These are phyloP conservation scores for Drosophila austrosaltans DNA, from an alignment of 2,888 invertebrate genomes.

Conservation along the genomic window DNA sequence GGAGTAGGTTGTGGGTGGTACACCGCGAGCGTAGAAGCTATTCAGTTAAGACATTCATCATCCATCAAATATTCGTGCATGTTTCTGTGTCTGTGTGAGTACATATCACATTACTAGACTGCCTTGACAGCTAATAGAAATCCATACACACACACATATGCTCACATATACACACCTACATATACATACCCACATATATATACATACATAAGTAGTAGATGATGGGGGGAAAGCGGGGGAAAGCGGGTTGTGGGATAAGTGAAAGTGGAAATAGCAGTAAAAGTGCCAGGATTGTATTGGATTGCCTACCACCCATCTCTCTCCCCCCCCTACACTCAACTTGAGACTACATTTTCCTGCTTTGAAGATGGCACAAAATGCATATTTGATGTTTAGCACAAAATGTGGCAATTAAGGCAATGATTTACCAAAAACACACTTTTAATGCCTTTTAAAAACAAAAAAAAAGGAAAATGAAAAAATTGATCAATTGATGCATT, in stretches of 20 bases:
- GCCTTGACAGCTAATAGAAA: slow-evolving; percentile 14
- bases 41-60: slow-evolving; percentile 25
- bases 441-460: background rate
- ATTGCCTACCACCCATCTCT: background rate
- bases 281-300: slow-evolving; percentile 8
- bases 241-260: background rate
- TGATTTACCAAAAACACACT: background rate
- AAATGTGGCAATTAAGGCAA: slow-evolving; percentile 3
- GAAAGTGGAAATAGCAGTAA: slow-evolving; percentile 5
- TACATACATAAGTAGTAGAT: background rate
- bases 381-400: slow-evolving; percentile 9
- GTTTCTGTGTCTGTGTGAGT: slow-evolving; percentile 1
- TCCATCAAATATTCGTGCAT: slow-evolving; percentile 38
- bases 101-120: slow-evolving; percentile 5
- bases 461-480: background rate
- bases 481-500: background rate
- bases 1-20: background rate
- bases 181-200: background rate
- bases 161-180: background rate
- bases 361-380: slow-evolving; percentile 15
- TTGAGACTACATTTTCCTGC: slow-evolving; percentile 8
- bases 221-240: background rate
- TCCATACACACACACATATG: background rate
- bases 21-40: background rate
- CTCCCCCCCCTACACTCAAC: background rate